A percentile compares a stretch with the other conserved stretches of the same genome.
These are phyloP conservation scores for Escarpia spicata DNA, from an alignment of 2,888 invertebrate species.

Conservation along the genomic window DNA sequence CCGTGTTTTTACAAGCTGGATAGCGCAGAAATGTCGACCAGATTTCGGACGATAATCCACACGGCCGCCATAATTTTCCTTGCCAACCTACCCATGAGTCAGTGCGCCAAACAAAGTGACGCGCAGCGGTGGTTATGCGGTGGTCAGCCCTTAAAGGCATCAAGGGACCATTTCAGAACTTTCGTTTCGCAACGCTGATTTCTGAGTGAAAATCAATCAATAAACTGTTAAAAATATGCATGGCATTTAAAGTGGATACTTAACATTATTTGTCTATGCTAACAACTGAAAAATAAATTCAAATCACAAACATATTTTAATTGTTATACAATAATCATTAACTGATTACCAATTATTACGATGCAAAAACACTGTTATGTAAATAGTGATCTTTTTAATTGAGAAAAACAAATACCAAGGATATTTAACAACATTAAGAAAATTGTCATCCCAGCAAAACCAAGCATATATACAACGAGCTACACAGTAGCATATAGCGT, in stretches of 20 bases:
- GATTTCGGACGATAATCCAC: slow-evolving; percentile 11
- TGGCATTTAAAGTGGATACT: not conserved
- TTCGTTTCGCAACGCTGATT: not conserved
- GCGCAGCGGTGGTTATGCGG: not conserved
- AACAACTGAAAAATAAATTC: no score
- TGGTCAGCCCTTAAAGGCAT: not conserved
- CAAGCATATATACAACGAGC: no score
- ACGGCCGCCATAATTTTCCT: slow-evolving; percentile 16
- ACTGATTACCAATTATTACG: no score
- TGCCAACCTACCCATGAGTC: slow-evolving; percentile 11
- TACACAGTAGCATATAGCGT: no score
- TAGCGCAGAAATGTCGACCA: slow-evolving; percentile 16
- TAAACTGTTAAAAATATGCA: not conserved
- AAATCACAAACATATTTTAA: no score
- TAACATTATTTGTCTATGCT: not conserved
- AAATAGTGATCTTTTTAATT: no score
- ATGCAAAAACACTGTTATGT: no score
- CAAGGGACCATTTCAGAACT: not conserved
- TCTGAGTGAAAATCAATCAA: not conserved
- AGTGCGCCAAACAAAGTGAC: slow-evolving; percentile 13
- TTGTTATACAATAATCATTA: no score
- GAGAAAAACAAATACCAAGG: no score
- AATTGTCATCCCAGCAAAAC: no score
- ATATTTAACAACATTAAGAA: no score
- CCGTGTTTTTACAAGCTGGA: not conserved